Base-by-base conservation (phyloP, 2,888 invertebrate genomes). In the Polydrusus cervinus region DNA sequence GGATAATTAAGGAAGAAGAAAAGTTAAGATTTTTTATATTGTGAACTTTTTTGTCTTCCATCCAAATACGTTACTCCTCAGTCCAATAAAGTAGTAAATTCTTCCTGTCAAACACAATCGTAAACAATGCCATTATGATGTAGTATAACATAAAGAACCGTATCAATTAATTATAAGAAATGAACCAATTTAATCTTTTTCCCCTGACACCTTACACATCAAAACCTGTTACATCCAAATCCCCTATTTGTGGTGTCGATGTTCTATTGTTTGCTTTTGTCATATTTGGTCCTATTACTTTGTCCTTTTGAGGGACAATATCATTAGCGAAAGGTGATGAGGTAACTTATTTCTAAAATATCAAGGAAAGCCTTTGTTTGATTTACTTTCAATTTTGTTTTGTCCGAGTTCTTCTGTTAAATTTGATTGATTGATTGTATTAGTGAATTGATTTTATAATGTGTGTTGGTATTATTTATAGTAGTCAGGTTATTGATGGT, bases 191-290 rank as follows among this genome's bases (percentile, higher is more conserved):
- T 70, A 76, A 73, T 76, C 73, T 70, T 66, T 57, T 73, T 73
- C 70, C 66, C 55, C 53, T 66, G 40, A 68, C 61, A 57, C 65
- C 53, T 38, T 68, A 76, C 66, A 76, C 71, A 75, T 68, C 57
- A 67, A 72, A 71, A 43, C 18, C 53, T 53, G 45, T 53, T 66
- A 53, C 40, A 53, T 66, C 53, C 66, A 53, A 66, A 66, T 66
- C 68, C 57, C 76, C 72, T 55, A 64, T 76, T 76, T 76, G 76
- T 45, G 69, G 49, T 72, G 70, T 64, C 71, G 62, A 25, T 66
- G 66, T 71, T 45, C 72, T 69, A 76, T 76, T 76, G 76, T 76
- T 76, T 76, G 72, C 69, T 72, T 76, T 76, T 76, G 76, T 76
- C 72, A 72, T 71, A 72, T 76, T 68, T 62, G 72, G 60, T 68